Conservation (phyloP, 2,113 vertebrate genomes). For the Sebastes fasciatus region DNA sequence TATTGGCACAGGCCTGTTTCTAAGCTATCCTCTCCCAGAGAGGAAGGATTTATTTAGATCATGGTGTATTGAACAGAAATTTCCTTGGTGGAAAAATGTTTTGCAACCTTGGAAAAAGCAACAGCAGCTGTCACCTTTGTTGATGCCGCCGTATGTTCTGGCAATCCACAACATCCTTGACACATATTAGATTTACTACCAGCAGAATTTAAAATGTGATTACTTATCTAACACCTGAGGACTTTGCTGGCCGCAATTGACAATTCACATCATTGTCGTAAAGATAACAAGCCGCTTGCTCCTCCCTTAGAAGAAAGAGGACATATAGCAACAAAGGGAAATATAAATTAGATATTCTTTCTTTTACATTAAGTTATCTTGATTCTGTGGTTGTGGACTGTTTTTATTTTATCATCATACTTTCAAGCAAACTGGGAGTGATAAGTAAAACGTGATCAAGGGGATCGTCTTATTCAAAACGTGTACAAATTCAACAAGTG, state of each 20-base stretch:
- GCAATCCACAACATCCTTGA: conserved; percentile 10
- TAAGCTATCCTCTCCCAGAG: not conserved
- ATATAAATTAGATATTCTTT: not conserved
- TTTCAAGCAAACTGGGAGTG: too few species aligned
- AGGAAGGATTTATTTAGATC: conserved; percentile 13
- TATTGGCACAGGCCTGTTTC: not conserved
- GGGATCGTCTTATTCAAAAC: too few species aligned
- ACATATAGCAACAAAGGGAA: not conserved
- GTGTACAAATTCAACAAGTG: too few species aligned
- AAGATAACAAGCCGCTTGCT: not conserved
- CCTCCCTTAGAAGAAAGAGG: not conserved
- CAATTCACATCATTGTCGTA: conserved; percentile 15
- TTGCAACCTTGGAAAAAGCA: conserved; percentile 17
- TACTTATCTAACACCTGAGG: not conserved
- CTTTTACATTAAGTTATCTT: not conserved
- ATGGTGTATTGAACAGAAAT: conserved; percentile 17
- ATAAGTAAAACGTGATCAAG: too few species aligned
- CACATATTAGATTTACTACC: conserved; percentile 11
- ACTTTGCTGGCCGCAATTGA: not conserved
- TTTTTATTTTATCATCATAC: not conserved
- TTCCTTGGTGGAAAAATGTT: not conserved
- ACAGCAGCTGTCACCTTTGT: conserved; percentile 18
- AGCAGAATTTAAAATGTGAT: conserved; percentile 20
- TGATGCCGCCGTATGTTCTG: conserved; percentile 24
- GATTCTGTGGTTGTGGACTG: not conserved